Percentiles rank a stretch among this genome's conserved stretches.
Conservation (phyloP, 1,140 invertebrate species). For the Zaprionus vittiger region DNA sequence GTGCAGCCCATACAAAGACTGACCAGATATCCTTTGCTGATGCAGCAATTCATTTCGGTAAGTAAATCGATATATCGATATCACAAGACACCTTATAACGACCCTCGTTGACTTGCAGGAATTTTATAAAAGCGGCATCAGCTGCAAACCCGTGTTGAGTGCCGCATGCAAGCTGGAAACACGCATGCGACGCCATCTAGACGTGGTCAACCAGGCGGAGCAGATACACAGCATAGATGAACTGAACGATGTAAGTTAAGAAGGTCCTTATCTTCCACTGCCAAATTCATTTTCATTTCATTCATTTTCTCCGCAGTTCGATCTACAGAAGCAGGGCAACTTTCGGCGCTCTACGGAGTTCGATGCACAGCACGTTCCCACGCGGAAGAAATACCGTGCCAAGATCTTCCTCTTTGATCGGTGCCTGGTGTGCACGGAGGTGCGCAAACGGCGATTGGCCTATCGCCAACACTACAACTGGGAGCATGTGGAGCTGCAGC, state of each 20-base stretch:
- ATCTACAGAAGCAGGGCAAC: conserved; percentile 66
- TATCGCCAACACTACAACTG: conserved; percentile 78
- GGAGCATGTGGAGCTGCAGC: conserved; percentile 73
- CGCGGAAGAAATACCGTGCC: conserved; percentile 71
- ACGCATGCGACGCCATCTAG: conserved; percentile 75
- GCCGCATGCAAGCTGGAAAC: conserved; percentile 82
- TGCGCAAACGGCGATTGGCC: conserved; percentile 67
- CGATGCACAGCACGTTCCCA: conserved; percentile 75
- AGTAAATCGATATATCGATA: conserved; percentile 11
- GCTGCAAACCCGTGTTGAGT: conserved; percentile 74
- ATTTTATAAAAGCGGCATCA: conserved; percentile 80
- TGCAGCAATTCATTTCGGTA: conserved; percentile 83
- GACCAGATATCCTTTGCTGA: conserved; percentile 82
- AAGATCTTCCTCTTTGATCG: conserved; percentile 82
- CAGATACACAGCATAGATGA: conserved; percentile 79
- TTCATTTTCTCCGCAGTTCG: conserved; percentile 50
- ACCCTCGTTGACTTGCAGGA: conserved; percentile 42
- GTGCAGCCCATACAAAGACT: conserved; percentile 84
- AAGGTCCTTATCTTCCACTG: not conserved
- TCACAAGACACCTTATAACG: not conserved
- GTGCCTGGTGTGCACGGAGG: conserved; percentile 75
- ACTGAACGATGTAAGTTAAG: conserved; percentile 61
- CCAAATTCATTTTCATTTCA: not conserved
- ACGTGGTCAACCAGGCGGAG: conserved; percentile 83
- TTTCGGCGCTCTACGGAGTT: conserved; percentile 78